These are phyloP conservation scores for Euborellia annulipes DNA, from an alignment of 1,140 invertebrate genomes.

Conservation along the genomic window DNA sequence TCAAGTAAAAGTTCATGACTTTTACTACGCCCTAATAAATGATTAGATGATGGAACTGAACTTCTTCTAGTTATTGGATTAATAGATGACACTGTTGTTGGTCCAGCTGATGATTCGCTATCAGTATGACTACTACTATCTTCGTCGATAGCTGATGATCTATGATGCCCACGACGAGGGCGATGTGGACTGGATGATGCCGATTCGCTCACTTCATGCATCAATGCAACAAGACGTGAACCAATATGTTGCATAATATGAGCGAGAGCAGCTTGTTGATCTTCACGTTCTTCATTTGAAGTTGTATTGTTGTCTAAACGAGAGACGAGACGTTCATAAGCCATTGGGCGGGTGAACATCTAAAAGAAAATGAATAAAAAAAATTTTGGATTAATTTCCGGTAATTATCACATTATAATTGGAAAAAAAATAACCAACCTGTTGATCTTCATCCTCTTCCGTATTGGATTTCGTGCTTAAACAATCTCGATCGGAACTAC, in stretches of 20 bases:
- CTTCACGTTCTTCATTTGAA: constrained; percentile 35
- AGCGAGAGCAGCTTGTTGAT: constrained; percentile 36
- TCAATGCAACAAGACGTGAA: constrained; percentile 69
- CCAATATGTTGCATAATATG: constrained; percentile 89
- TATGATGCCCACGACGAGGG: not conserved
- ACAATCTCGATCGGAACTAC: constrained; percentile 71
- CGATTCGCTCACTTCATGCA: constrained; percentile 73
- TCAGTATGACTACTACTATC: too few relatives aligned
- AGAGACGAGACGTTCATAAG: constrained; percentile 50
- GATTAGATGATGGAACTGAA: constrained; percentile 20
- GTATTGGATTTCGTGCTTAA: too few relatives aligned
- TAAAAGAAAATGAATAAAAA: too few relatives aligned
- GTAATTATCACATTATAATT: too few relatives aligned
- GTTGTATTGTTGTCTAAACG: constrained; percentile 37
- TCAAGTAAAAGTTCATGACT: constrained; percentile 59
- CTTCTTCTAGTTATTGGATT: too few relatives aligned
- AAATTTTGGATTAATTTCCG: too few relatives aligned
- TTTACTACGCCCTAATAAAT: constrained; percentile 44
- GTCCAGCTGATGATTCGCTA: too few relatives aligned
- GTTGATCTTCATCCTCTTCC: too few relatives aligned
- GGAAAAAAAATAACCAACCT: too few relatives aligned
- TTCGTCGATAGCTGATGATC: too few relatives aligned
- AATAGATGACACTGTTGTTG: too few relatives aligned
- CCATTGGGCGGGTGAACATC: too few relatives aligned
- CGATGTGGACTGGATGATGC: constrained; percentile 12